phyloP scores from a whole-genome alignment of 1,140 invertebrate genomes.

The Nebria ingens region DNA sequence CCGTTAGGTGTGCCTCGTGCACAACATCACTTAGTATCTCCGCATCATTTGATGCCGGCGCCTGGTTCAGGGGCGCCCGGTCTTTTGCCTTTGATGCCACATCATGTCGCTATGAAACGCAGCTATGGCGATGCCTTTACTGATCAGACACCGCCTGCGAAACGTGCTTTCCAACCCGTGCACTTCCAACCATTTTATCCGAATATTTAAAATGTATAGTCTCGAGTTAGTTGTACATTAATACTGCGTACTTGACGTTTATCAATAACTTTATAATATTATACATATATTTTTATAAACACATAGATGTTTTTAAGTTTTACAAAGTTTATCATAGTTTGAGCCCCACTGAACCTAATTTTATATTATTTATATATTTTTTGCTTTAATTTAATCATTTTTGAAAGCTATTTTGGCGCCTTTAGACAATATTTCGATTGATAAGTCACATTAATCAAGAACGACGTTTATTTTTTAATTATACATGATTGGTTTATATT shows the following conservation, averaged over 20 bases:
- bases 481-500: too few species aligned
- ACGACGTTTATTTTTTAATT: too few species aligned
- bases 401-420: too few species aligned
- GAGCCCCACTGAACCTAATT: too few species aligned
- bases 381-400: too few species aligned
- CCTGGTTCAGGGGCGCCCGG: slow-evolving; percentile 33
- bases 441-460: too few species aligned
- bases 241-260: too few species aligned
- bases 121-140: slow-evolving; percentile 36
- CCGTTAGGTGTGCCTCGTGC: slow-evolving; percentile 25
- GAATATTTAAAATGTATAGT: slow-evolving; percentile 33
- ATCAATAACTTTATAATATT: too few species aligned
- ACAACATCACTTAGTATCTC: slow-evolving; percentile 22
- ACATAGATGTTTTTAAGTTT: slow-evolving; percentile 2
- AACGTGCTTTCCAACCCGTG: slow-evolving; percentile 37
- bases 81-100: slow-evolving; percentile 33
- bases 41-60: slow-evolving; percentile 23
- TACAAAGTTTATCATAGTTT: slow-evolving; percentile 7
- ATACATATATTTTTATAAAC: not conserved
- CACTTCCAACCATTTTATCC: slow-evolving; percentile 37
- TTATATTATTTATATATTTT: too few species aligned
- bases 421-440: too few species aligned
- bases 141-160: slow-evolving; percentile 34
- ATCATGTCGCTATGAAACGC: slow-evolving; percentile 33
- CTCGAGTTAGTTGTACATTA: not conserved